Percentiles rank a stretch among this genome's conserved stretches.
phyloP scores from a whole-genome alignment of 2,797 vertebrate species.

The Schizopygopsis pylzovi region DNA sequence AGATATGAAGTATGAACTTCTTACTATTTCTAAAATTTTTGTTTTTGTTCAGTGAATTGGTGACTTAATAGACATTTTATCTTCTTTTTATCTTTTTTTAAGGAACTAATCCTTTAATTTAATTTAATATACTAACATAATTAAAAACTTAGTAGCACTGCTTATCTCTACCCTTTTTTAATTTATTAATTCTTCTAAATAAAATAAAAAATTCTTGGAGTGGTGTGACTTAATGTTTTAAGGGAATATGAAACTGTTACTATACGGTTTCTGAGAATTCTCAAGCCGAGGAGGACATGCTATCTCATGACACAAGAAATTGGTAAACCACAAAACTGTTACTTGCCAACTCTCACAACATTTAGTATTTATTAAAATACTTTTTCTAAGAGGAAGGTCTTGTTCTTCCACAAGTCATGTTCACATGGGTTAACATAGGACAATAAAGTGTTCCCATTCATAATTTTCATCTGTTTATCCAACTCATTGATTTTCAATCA shows the following conservation, averaged over 20 bases:
- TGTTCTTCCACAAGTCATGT: neutral
- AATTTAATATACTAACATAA: neutral
- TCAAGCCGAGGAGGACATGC: slow-evolving; percentile 21
- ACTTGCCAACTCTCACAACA: slow-evolving; percentile 40
- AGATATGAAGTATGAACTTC: neutral
- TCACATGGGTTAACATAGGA: neutral
- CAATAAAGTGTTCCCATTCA: neutral
- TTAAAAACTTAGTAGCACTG: neutral
- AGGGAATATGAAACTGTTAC: slow-evolving; percentile 33
- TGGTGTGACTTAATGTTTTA: neutral
- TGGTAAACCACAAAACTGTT: slow-evolving; percentile 51
- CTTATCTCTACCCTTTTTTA: neutral
- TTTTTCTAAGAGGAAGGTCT: slow-evolving; percentile 17
- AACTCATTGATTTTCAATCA: neutral
- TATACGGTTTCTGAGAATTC: slow-evolving; percentile 36
- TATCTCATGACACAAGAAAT: slow-evolving; percentile 45
- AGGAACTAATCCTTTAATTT: neutral
- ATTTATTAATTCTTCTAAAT: neutral
- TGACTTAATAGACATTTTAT: neutral
- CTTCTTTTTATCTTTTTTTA: neutral
- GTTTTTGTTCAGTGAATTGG: neutral
- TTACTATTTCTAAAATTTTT: neutral
- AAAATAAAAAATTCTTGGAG: neutral
- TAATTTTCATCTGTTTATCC: neutral
- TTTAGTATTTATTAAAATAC: slow-evolving; percentile 32